Conservation (phyloP, 2,888 invertebrate genomes). For the Mesorhabditis sp. region DNA sequence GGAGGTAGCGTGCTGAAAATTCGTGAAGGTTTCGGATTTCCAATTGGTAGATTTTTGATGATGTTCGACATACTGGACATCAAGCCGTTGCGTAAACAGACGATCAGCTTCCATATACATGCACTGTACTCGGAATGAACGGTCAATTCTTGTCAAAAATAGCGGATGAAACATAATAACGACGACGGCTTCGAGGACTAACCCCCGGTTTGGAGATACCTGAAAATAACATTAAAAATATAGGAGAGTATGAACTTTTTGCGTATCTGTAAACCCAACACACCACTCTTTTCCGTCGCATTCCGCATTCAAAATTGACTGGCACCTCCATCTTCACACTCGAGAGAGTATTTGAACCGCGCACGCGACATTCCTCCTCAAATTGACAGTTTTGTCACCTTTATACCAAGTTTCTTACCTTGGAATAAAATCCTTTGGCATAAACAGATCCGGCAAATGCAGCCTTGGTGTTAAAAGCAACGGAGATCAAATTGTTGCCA, state of each 20-base stretch:
- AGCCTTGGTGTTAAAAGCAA: conserved; percentile 30
- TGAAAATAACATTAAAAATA: conserved; percentile 13
- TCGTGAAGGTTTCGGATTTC: neutral
- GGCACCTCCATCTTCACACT: conserved; percentile 40
- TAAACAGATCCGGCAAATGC: conserved; percentile 47
- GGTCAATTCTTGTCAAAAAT: conserved; percentile 42
- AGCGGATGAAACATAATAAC: conserved; percentile 52
- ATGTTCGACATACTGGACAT: conserved; percentile 37
- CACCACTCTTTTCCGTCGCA: conserved; percentile 42
- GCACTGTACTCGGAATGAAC: conserved; percentile 48
- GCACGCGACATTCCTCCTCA: conserved; percentile 34
- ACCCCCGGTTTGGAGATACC: conserved; percentile 41
- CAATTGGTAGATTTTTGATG: conserved; percentile 1
- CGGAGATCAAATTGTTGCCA: conserved; percentile 36
- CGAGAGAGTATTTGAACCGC: conserved; percentile 32
- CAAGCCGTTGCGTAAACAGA: conserved; percentile 39
- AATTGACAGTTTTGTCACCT: conserved; percentile 13
- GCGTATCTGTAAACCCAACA: neutral
- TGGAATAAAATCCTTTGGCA: conserved; percentile 35
- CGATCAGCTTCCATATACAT: conserved; percentile 42
- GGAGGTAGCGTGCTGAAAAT: conserved; percentile 36
- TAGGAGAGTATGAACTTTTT: no score
- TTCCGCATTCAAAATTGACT: conserved; percentile 44
- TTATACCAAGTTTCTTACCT: neutral
- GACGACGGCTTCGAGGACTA: conserved; percentile 46